Evolutionary conservation across 2,113 vertebrate genomes (phyloP).

Genomic region (Ammodytes dubius): DNA sequence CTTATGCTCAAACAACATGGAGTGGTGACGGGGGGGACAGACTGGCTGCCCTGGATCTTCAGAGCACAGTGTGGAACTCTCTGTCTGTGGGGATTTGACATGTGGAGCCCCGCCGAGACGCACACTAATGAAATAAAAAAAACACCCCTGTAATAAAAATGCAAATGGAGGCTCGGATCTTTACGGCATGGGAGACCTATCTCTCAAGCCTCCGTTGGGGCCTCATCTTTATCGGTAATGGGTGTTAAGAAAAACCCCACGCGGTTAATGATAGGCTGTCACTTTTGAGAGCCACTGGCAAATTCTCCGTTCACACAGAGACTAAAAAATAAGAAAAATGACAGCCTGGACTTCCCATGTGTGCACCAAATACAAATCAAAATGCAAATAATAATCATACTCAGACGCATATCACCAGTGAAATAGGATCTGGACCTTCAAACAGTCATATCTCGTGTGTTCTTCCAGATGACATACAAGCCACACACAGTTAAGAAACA

Average conservation of each 20-base stretch:
- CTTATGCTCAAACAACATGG: neutral
- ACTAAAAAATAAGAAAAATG: neutral
- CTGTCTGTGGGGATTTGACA: conserved; percentile 36
- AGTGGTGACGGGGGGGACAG: neutral
- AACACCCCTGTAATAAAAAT: conserved; percentile 16
- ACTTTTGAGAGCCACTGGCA: neutral
- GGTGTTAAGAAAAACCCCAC: conserved; percentile 14
- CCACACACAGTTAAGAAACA: conserved; percentile 13
- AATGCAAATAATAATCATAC: neutral
- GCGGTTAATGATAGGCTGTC: conserved; percentile 26
- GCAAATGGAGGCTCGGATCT: conserved; percentile 28
- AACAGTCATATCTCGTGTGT: neutral
- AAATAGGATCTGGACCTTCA: conserved; percentile 6
- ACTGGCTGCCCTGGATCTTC: conserved; percentile 10
- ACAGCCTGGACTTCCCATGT: neutral
- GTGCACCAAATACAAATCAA: conserved; percentile 3
- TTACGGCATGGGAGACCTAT: neutral
- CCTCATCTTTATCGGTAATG: conserved; percentile 6
- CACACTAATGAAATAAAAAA: conserved; percentile 40
- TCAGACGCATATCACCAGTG: neutral
- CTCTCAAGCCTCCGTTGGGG: conserved; percentile 1
- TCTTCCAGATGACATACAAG: conserved; percentile 39
- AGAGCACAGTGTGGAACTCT: conserved; percentile 1
- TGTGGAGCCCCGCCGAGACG: neutral
- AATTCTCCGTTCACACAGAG: neutral